Percentiles rank a stretch among this genome's conserved stretches.
phyloP scores from a whole-genome alignment of 2,113 vertebrate species.

The Gavialis gangeticus region DNA sequence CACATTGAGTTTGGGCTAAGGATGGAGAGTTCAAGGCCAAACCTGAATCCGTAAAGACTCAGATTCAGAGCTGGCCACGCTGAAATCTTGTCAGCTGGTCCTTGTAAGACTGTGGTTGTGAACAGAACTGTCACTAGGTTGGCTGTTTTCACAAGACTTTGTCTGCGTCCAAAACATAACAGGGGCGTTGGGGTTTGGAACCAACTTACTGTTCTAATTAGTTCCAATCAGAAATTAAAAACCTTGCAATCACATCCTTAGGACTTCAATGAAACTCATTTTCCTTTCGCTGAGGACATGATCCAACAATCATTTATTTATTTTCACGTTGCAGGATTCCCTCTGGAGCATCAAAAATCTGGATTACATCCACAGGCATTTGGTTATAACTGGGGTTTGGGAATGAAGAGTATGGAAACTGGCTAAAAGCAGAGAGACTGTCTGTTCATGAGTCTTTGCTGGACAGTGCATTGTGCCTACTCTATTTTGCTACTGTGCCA shows the following conservation, averaged over 20 bases:
- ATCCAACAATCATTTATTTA: neutral
- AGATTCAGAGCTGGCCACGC: neutral
- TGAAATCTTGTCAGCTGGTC: neutral
- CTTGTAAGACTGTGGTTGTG: neutral
- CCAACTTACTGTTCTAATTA: too few species aligned
- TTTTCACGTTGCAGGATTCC: neutral
- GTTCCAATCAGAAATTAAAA: neutral
- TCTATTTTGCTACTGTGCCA: neutral
- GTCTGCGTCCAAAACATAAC: neutral
- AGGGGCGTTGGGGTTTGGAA: neutral
- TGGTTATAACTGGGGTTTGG: neutral
- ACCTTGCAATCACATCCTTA: neutral
- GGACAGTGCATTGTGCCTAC: neutral
- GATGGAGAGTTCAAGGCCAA: neutral
- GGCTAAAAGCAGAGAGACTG: neutral
- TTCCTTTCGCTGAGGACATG: neutral
- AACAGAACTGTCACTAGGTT: neutral
- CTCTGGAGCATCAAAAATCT: neutral
- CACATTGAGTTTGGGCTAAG: neutral
- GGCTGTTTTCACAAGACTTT: accelerated
- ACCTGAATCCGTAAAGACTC: neutral
- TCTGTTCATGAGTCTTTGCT: too few species aligned
- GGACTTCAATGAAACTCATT: neutral
- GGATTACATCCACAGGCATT: neutral
- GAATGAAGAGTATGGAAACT: neutral